Percentiles rank a stretch among this genome's conserved stretches.
These are phyloP conservation scores for Nerophis lumbriciformis DNA, from an alignment of 2,113 vertebrate genomes.

Conservation along the genomic window DNA sequence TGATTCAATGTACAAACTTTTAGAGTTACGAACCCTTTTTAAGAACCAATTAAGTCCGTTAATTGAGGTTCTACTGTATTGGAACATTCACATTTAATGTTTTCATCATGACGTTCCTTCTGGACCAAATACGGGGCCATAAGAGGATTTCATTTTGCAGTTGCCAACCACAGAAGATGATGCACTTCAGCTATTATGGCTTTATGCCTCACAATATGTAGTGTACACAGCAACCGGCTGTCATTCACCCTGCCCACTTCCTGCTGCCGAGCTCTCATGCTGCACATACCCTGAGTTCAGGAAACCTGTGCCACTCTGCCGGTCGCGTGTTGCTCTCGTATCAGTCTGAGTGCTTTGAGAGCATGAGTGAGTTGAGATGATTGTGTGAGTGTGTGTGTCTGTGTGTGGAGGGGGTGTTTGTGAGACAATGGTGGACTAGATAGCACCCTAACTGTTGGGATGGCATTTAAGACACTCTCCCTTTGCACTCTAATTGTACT, in stretches of 20 bases:
- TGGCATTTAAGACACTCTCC: slow-evolving; percentile 67
- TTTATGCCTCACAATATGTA: slow-evolving; percentile 8
- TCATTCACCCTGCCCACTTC: slow-evolving; percentile 28
- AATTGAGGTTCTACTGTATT: too few relatives aligned
- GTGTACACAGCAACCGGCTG: slow-evolving; percentile 7
- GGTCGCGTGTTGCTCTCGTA: slow-evolving; percentile 53
- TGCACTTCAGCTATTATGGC: slow-evolving; percentile 12
- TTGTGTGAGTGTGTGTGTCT: slow-evolving; percentile 26
- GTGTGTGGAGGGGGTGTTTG: slow-evolving; percentile 13
- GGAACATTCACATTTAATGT: background rate
- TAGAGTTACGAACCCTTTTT: too few relatives aligned
- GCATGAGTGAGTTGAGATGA: slow-evolving; percentile 50
- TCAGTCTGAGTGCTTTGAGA: slow-evolving; percentile 64
- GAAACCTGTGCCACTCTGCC: slow-evolving; percentile 45
- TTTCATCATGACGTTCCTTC: background rate
- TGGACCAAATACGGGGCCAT: background rate
- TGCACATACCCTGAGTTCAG: slow-evolving; percentile 40
- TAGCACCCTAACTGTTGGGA: slow-evolving; percentile 60
- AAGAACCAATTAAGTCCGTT: too few relatives aligned
- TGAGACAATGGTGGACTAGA: slow-evolving; percentile 39
- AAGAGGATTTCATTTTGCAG: background rate
- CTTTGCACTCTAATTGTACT: slow-evolving; percentile 56
- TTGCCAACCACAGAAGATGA: slow-evolving; percentile 1
- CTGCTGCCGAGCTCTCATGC: slow-evolving; percentile 32
- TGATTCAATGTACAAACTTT: too few relatives aligned